Evolutionary conservation across 2,888 invertebrate species (phyloP).

Genomic region (Phania funesta): DNA sequence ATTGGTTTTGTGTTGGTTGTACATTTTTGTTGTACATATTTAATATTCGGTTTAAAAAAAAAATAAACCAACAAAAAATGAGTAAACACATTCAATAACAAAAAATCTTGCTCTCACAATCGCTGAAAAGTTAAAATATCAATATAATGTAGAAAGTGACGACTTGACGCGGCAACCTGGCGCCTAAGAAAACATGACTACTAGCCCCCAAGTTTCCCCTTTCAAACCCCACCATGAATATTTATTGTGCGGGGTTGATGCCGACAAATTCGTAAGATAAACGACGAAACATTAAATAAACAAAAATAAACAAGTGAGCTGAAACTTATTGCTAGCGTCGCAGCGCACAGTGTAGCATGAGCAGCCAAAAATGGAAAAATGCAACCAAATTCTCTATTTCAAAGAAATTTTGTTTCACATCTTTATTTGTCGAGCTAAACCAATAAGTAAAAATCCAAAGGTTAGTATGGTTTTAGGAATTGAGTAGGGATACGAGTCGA

Average conservation of each 20-base stretch:
- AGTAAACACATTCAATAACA: conserved; percentile 31
- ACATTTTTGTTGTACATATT: conserved; percentile 29
- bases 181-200: conserved; percentile 74
- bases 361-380: not conserved
- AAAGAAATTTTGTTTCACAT: too few relatives aligned
- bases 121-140: conserved; percentile 62
- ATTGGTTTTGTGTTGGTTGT: not conserved
- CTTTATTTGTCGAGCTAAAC: too few relatives aligned
- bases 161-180: conserved; percentile 78
- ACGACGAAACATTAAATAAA: conserved; percentile 67
- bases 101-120: conserved; percentile 59
- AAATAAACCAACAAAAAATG: conserved; percentile 21
- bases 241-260: conserved; percentile 68
- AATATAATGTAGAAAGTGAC: conserved; percentile 76
- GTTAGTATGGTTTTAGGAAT: too few relatives aligned
- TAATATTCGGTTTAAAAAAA: conserved; percentile 47
- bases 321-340: conserved; percentile 38
- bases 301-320: conserved; percentile 55
- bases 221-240: conserved; percentile 21
- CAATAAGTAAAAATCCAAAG: too few relatives aligned
- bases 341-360: not conserved
- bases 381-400: not conserved
- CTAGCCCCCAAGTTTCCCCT: conserved; percentile 62
- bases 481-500: too few relatives aligned
- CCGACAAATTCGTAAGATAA: conserved; percentile 73